Conservation (phyloP, 2,113 vertebrate species). For the Notarius quadriscutis region DNA sequence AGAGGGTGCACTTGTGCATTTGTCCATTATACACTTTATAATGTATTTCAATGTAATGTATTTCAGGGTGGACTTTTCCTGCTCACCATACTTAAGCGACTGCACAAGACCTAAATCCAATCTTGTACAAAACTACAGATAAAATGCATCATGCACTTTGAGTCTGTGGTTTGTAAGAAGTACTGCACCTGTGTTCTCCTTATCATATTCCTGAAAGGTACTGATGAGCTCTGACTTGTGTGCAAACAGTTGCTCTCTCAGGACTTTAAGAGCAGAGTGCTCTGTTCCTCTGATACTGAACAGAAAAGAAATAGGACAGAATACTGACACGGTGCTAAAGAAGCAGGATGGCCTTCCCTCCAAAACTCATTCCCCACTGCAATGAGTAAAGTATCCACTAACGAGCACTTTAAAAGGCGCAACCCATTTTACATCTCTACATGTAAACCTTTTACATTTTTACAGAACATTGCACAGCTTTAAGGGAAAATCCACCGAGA, state of each 20-base stretch:
- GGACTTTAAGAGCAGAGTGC: constrained; percentile 73
- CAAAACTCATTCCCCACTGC: neutral
- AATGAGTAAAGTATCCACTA: neutral
- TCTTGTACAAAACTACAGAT: neutral
- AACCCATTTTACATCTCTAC: neutral
- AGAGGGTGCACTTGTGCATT: neutral
- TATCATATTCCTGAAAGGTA: constrained; percentile 72
- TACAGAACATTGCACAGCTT: neutral
- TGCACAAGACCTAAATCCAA: neutral
- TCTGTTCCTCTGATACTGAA: constrained; percentile 70
- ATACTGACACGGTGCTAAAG: neutral
- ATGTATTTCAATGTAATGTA: too few species aligned
- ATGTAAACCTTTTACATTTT: neutral
- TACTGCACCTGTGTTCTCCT: constrained; percentile 66
- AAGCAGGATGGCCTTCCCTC: neutral
- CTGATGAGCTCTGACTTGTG: constrained; percentile 76
- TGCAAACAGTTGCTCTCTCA: constrained; percentile 75
- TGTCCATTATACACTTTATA: neutral
- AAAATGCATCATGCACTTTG: constrained; percentile 1
- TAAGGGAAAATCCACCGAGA: neutral
- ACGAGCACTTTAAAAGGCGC: neutral
- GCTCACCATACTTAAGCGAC: neutral
- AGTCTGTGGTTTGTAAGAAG: neutral
- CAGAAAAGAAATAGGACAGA: neutral
- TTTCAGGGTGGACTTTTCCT: neutral